phyloP scores from a whole-genome alignment of 92 coral and sea anemone genomes.

The Bergia sp. region DNA sequence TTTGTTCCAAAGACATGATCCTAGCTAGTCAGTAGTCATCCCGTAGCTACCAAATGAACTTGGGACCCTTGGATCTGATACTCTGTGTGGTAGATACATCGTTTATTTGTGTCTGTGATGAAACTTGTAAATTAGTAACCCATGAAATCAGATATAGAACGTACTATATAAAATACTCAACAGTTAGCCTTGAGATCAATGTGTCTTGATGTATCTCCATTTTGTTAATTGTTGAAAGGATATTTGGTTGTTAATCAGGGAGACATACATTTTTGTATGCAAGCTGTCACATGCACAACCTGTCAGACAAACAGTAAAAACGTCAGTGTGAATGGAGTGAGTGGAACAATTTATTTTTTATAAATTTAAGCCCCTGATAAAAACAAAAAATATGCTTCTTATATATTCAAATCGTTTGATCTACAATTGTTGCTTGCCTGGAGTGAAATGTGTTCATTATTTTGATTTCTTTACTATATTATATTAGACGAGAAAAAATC shows the following conservation, averaged over 20 bases:
- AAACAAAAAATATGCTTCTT: too few relatives aligned
- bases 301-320: too few relatives aligned
- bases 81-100: neutral
- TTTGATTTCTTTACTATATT: too few relatives aligned
- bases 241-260: neutral
- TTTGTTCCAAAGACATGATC: neutral
- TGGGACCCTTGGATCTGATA: neutral
- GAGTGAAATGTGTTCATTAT: too few relatives aligned
- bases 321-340: too few relatives aligned
- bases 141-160: neutral
- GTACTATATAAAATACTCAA: neutral
- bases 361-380: too few relatives aligned
- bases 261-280: too few relatives aligned
- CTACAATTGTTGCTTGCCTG: too few relatives aligned
- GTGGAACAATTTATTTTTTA: too few relatives aligned
- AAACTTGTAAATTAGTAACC: neutral
- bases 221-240: neutral
- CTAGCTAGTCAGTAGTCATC: too few relatives aligned
- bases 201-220: neutral
- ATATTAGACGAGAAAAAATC: too few relatives aligned
- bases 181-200: neutral
- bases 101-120: neutral
- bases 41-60: neutral
- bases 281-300: neutral
- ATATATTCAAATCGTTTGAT: too few relatives aligned